Conservation (phyloP, 2,888 invertebrate species). For the Microctonus aethiopoides region DNA sequence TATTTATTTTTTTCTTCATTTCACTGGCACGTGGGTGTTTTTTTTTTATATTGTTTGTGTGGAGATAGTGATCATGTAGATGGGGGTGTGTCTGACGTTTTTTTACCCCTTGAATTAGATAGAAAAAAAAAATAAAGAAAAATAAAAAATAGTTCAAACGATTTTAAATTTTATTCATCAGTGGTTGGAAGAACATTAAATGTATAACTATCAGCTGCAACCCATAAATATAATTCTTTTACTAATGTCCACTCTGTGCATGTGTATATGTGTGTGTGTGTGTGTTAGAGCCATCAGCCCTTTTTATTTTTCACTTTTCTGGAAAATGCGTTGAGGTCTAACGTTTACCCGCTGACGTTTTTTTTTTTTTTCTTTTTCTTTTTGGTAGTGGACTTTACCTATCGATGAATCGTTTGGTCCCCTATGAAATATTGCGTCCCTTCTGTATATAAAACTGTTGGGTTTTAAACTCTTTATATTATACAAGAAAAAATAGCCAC, state of each 20-base stretch:
- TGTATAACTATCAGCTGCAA: conserved; percentile 55
- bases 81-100: too few species aligned
- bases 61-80: too few species aligned
- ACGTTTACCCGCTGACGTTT: conserved; percentile 4
- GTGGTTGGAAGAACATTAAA: conserved; percentile 18
- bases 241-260: conserved; percentile 29
- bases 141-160: conserved; percentile 9
- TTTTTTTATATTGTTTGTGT: too few species aligned
- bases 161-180: conserved; percentile 12
- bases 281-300: not conserved
- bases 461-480: not conserved
- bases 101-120: too few species aligned
- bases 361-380: conserved; percentile 34
- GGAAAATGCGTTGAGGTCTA: not conserved
- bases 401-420: not conserved
- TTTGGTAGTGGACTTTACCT: not conserved
- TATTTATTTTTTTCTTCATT: too few species aligned
- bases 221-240: conserved; percentile 55
- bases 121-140: too few species aligned
- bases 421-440: not conserved
- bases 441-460: not conserved
- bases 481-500: not conserved
- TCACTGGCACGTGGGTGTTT: too few species aligned
- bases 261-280: too few species aligned
- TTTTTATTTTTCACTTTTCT: not conserved